Conservation (phyloP, 2,888 invertebrate species). For the Scaptomyza tumidula region DNA sequence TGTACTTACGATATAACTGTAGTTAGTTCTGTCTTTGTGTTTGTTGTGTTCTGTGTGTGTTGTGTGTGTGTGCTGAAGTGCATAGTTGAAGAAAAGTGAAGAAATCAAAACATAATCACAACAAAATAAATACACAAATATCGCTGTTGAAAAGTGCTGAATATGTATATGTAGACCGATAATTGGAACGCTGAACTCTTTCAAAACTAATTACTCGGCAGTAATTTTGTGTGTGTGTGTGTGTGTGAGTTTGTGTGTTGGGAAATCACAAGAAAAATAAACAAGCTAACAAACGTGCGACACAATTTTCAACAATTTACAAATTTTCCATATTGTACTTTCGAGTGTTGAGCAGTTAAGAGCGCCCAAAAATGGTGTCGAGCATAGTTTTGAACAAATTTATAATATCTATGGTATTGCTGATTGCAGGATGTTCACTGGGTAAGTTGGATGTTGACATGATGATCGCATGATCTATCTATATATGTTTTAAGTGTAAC, state of each 20-base stretch:
- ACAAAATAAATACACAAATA: slow-evolving; percentile 16
- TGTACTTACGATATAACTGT: slow-evolving; percentile 11
- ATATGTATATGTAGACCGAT: slow-evolving; percentile 44
- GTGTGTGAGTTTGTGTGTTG: background rate
- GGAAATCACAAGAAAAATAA: slow-evolving; percentile 62
- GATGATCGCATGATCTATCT: background rate
- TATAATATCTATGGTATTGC: slow-evolving; percentile 34
- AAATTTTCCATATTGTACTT: slow-evolving; percentile 37
- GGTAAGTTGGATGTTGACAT: slow-evolving; percentile 64
- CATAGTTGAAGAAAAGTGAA: background rate
- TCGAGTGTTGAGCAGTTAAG: slow-evolving; percentile 39
- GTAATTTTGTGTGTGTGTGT: slow-evolving; percentile 44
- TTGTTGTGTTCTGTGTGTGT: slow-evolving; percentile 8
- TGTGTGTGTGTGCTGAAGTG: slow-evolving; percentile 1
- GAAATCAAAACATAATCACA: slow-evolving; percentile 32
- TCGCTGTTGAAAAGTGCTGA: slow-evolving; percentile 64
- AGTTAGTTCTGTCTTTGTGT: slow-evolving; percentile 15
- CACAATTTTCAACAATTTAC: slow-evolving; percentile 47
- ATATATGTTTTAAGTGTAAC: slow-evolving; percentile 29
- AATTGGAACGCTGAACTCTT: slow-evolving; percentile 62
- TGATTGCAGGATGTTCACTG: slow-evolving; percentile 50
- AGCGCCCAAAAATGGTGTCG: slow-evolving; percentile 55
- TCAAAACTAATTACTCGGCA: slow-evolving; percentile 71
- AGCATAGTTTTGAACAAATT: slow-evolving; percentile 26
- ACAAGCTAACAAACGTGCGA: slow-evolving; percentile 63